Evolutionary conservation across 2,113 vertebrate species (phyloP), one percentile per base, ranked within the genome.

Genomic region (Probosciger aterrimus): DNA sequence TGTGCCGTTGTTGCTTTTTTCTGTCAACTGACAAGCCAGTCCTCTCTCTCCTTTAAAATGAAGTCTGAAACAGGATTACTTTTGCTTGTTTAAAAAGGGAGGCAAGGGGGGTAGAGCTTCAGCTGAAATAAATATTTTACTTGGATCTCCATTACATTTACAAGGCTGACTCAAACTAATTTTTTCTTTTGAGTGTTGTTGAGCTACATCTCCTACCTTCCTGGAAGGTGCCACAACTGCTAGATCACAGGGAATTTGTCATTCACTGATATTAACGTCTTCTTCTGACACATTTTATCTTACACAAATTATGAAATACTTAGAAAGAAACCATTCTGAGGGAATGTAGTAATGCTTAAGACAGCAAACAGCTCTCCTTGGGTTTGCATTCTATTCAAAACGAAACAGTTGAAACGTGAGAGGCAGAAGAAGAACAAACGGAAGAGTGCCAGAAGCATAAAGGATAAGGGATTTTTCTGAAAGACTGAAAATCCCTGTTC

Each of bases 41-140:
- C 22, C 47, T 85, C 49, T 83, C n/a, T 37, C 28, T 90, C 28
- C 28, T 60, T 86, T 80, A 76, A 47, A 91, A 73, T 68, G 39
- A 76, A 47, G 10, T 35, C n/a, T 70, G 25, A 90, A 86, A 47
- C 7, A 67, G 41, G 41, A 73, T 73, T 82, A 44, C 11, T 94
- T 71, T 44, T 80, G 41, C 91, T 84, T 90, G 27, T 65, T 91
- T 93, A 87, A 91, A 59, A 23, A 25, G 8, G 4, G 11, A 6
- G 3, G 10, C 35, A 4, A 8, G 3, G 4, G 1, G 9, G 2
- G 8, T 11, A 0, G 55, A 87, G 7, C 43, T 68, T 82, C 20
- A 30, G 7, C 33, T 94, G 82, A 92, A 94, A 73, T 77, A 92
- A 94, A 46, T 80, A 90, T 80, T 90, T 94, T 49, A n/a, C 24